Conservation (phyloP, 1,140 invertebrate species). For the Drosophila truncata region DNA sequence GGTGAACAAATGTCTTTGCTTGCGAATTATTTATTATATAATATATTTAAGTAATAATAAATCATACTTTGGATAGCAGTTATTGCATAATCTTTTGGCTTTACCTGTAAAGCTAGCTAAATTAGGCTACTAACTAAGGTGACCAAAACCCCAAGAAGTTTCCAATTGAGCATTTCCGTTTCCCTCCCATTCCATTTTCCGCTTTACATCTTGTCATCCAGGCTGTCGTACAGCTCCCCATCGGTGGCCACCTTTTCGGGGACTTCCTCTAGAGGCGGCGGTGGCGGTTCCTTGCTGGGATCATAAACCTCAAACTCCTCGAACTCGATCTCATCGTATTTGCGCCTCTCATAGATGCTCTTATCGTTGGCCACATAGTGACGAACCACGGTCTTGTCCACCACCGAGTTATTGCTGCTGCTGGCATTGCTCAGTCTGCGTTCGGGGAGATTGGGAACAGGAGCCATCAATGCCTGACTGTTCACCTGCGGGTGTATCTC, state of each 20-base stretch:
- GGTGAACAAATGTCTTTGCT: slow-evolving; percentile 25
- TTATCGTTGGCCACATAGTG: slow-evolving; percentile 85
- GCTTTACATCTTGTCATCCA: slow-evolving; percentile 73
- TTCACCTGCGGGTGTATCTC: slow-evolving; percentile 62
- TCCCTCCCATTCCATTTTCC: slow-evolving; percentile 1
- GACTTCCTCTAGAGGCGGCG: slow-evolving; percentile 21
- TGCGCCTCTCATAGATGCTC: slow-evolving; percentile 86
- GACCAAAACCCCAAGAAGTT: slow-evolving; percentile 52
- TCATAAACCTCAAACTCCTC: slow-evolving; percentile 91
- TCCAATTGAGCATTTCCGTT: slow-evolving; percentile 45
- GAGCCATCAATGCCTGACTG: slow-evolving; percentile 10
- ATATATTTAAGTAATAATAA: slow-evolving; percentile 31
- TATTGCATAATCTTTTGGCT: slow-evolving; percentile 61
- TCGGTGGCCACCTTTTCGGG: slow-evolving; percentile 43
- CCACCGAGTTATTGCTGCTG: slow-evolving; percentile 61
- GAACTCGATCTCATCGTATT: slow-evolving; percentile 93
- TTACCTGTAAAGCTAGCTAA: slow-evolving; percentile 70
- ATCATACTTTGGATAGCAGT: slow-evolving; percentile 67
- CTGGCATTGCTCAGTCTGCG: slow-evolving; percentile 68
- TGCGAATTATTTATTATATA: slow-evolving; percentile 4
- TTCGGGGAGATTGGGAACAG: slow-evolving; percentile 29
- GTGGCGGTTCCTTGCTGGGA: slow-evolving; percentile 67
- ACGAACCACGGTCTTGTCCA: slow-evolving; percentile 76
- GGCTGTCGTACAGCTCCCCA: slow-evolving; percentile 75
- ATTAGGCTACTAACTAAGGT: slow-evolving; percentile 30